Conservation (phyloP, 35 echinoderm and acorn worm species). For the Strongylocentrotus purpuratus region DNA sequence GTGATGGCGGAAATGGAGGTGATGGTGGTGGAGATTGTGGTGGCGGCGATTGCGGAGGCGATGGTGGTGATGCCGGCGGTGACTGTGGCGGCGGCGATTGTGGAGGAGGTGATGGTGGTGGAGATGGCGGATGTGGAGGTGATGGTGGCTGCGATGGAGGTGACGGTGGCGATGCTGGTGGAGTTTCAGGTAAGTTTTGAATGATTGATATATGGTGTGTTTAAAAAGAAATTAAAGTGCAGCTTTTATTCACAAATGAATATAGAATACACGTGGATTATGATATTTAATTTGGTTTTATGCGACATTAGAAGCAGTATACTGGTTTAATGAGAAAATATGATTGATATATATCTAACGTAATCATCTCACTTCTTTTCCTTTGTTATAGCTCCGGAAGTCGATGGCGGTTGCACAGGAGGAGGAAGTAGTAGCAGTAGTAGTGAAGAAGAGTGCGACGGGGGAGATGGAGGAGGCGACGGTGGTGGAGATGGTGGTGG, state of each 20-base stretch:
- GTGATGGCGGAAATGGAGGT: slow-evolving; percentile 20
- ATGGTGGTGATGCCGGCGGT: neutral
- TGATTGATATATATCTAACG: too few relatives aligned
- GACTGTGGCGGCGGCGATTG: neutral
- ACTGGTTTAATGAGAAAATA: too few relatives aligned
- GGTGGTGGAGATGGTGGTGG: neutral
- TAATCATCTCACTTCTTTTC: too few relatives aligned
- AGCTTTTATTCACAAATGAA: too few relatives aligned
- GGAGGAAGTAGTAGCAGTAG: neutral
- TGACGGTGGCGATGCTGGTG: neutral
- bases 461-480: too few relatives aligned
- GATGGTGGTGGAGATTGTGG: neutral
- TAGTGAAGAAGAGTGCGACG: neutral
- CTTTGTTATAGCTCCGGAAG: neutral
- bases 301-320: too few relatives aligned
- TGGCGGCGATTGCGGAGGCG: neutral
- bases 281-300: too few relatives aligned
- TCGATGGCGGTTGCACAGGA: neutral
- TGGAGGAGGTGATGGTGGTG: neutral
- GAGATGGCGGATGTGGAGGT: neutral
- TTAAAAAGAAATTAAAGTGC: too few relatives aligned
- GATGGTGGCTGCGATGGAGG: neutral
- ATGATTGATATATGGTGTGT: too few relatives aligned
- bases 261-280: too few relatives aligned
- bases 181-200: neutral